Evolutionary conservation across 2,888 invertebrate species (phyloP), one percentile per base, ranked within the genome.

Genomic region (Capitulum mitella): DNA sequence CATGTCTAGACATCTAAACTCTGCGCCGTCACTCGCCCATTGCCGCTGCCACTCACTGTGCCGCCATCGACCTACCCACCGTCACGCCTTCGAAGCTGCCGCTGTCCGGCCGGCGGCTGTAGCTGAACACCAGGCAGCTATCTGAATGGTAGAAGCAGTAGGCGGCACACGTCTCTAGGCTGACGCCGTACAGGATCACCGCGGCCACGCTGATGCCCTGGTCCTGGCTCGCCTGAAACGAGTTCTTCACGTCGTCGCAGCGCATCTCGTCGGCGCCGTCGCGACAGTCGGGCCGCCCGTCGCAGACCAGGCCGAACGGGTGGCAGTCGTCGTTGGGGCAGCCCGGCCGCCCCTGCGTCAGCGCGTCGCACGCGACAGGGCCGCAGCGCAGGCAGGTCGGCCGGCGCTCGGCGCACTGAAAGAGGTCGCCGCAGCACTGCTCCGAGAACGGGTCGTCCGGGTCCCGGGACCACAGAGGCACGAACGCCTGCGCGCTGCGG

Each of bases 101-200:
- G 26, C n/a, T 29, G n/a, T 58, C 58, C 5, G 34, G 51, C 51
- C 22, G 22, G 22, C 64, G 5, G 34, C 19, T 14, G 64, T 64
- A 64, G 34, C 34, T 64, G 64, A 64, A 64, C 34, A 34, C 64
- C 19, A 14, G 19, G 29, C 64, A 64, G 19, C 5, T 14, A 19
- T 19, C 19, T 19, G 64, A 19, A 19, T 34, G 64, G 64, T 34
- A 64, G 64, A 64, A 64, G 64, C 64, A 64, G 64, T 64, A 64
- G 64, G 64, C 64, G 32, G 64, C 64, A 34, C 64, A 64, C 64
- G 64, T 34, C 64, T 64, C 34, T 34, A 64, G 34, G 19, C 64
- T 64, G 34, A 64, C 34, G 0, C 64, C 64, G 32, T 64, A 10
- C 16, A 64, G 16, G 19, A 34, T 19, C 34, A 64, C 16, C 64